Base-by-base conservation (phyloP, 2,113 vertebrate species). In the Syngnathus scovelli region DNA sequence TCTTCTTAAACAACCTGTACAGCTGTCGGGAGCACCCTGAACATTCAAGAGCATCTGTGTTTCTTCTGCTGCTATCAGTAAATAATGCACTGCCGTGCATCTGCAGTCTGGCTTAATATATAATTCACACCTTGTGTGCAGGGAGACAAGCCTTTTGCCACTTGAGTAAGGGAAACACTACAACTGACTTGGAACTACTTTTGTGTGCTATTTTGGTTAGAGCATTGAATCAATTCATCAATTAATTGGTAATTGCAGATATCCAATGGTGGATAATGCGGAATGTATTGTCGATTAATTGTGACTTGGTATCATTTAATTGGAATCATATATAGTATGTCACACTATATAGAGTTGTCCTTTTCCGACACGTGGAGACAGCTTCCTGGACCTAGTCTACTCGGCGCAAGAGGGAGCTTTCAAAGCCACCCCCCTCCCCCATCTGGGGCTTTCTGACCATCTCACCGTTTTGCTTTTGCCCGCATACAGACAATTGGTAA, bases 1-100 rank as follows among this genome's bases (percentile, higher is more conserved):
- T 54, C 65, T 66, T 64, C 59, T 15, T 43, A 52, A 70, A 67
- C 52, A 66, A 67, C 27, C 36, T 60, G 52, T 63, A 41, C 71
- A 74, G 63, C 61, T 83, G 62, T 70, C 81, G 70, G 70, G 46
- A 66, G 51, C 33, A 21, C 43, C 43, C 62, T 70, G 38, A 21
- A 54, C 64, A 43, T 70, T 72, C 52, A 41, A 69, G 61, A 74
- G 44, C 70, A 77, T 78, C 77, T 78, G 70, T 5, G 46, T 60
- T 59, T 79, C 62, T 56, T 78, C 66, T 64, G 41, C 71, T 71
- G 67, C 60, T 58, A 46, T 81, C 68, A 58, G 78, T 84, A 84
- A 86, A 80, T 75, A 81, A 74, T 81, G 74, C 77, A 82, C 72
- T 70, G 66, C 77, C 70, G 73, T 76, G 71, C 74, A 79, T 82